Evolutionary conservation across 2,113 vertebrate genomes (phyloP), one percentile per base, ranked within the genome.

Genomic region (Pachyramphus minor): DNA sequence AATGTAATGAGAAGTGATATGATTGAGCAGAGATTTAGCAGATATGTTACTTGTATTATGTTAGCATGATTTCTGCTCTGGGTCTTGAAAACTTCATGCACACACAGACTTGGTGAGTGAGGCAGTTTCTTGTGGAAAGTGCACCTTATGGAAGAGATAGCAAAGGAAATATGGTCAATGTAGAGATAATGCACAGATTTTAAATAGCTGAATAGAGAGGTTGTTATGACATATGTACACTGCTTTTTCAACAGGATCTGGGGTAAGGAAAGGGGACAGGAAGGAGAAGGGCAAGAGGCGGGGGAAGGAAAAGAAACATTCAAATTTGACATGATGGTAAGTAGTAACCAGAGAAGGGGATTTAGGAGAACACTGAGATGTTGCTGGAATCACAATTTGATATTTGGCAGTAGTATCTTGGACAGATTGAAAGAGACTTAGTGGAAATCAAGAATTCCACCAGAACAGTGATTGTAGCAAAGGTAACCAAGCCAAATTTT

Each of bases 1-100:
- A 89, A 74, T 84, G 79, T 83, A 96, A 89, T 86, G 55, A 95
- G 85, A 80, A 94, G 45, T 92, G 41, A 92, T 94, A 74, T 74
- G 87, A 84, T 59, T 92, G 75, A 96, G 63, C 63, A 90, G 83
- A 95, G 79, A 80, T 93, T 83, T 90, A 95, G 37, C 49, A 94
- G 68, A 74, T 84, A 92, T 58, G n/a, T 83, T 85, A 23, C 74
- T 49, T 88, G 16, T 47, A 19, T 77, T 91, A 31, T 56, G 63
- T 64, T 78, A 92, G 58, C 8, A 16, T 55, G 42, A 66, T 66
- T 92, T 75, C 35, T 92, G 10, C 44, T 80, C 37, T n/a, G 12
- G 2, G 5, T 75, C 62, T 60, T 84, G 84, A 47, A 82, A 56
- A 75, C 35, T 81, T 77, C 19, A 14, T 7, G 19, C 19, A 20